Evolutionary conservation across 2,797 vertebrate genomes (phyloP), one percentile per base, ranked within the genome.

Genomic region (Premnoplex brunnescens): DNA sequence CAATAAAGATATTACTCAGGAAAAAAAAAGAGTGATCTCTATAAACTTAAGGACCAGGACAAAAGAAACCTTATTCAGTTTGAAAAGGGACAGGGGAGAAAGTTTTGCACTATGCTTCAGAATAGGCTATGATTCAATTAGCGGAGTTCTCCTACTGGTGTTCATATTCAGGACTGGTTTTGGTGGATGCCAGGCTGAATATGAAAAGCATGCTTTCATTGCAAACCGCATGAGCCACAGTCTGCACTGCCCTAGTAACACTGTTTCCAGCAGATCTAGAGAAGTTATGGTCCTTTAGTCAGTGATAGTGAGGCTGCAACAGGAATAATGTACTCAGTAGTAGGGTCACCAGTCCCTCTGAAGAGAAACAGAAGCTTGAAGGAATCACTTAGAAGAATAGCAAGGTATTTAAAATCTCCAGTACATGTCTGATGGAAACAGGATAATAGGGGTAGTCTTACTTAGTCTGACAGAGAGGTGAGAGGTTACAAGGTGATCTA

Each of bases 301-400:
- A 52, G 36, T 37, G 27, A 32, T 26, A 44, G 11, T 39, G 24
- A 71, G 28, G 20, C 10, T 85, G 27, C 23, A 34, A 9, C 16
- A 54, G 44, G 14, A 80, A 56, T 41, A 76, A n/a, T 7, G 1
- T 49, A 18, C 4, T 52, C 46, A 27, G 12, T 2, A 56, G 11
- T 15, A 78, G 17, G 17, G 14, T 7, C 11, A 6, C 2, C 19
- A 51, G 4, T 32, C 19, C 18, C 18, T 54, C 0, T 60, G 30
- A 84, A 75, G 9, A 69, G 21, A 78, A 69, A 56, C 1, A 6
- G 17, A 77, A 68, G 58, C 14, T 51, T 10, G 8, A 43, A 64
- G 39, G 15, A n/a, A 58, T 46, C 9, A 14, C 0, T 1, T 9
- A 13, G 12, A 86, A 32, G 19, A 13, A 24, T 1, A 54, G 2